Conservation (phyloP, 2,888 invertebrate genomes). For the Catocala sponsa region DNA sequence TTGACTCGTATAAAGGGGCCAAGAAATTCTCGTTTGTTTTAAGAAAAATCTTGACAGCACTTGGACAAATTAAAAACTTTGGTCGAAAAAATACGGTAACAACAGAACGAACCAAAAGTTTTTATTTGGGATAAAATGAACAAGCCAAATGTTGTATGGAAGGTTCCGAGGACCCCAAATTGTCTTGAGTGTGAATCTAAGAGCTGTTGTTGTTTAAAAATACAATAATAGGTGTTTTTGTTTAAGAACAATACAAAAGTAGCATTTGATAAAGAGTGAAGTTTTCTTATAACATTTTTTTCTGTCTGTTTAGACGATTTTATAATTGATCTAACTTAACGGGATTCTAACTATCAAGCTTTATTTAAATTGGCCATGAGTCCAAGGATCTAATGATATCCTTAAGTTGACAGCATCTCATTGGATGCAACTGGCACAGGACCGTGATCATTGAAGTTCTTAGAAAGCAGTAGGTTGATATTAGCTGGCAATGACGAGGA, state of each 20-base stretch:
- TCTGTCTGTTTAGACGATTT: not conserved
- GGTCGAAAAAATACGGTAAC: constrained; percentile 38
- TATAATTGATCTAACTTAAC: too few relatives aligned
- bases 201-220: constrained; percentile 20
- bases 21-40: constrained; percentile 49
- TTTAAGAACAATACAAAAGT: not conserved
- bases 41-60: constrained; percentile 53
- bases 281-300: too few relatives aligned
- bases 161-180: constrained; percentile 45
- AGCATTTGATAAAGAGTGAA: too few relatives aligned
- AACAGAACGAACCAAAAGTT: constrained; percentile 39
- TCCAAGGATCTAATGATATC: too few relatives aligned
- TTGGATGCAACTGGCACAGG: too few relatives aligned
- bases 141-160: constrained; percentile 49
- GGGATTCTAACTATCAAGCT: too few relatives aligned
- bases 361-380: too few relatives aligned
- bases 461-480: too few relatives aligned
- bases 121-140: constrained; percentile 42
- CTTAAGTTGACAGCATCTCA: too few relatives aligned
- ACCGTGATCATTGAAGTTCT: too few relatives aligned
- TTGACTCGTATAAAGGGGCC: constrained; percentile 43
- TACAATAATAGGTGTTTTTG: constrained; percentile 4
- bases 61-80: constrained; percentile 56
- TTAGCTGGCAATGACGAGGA: too few relatives aligned
- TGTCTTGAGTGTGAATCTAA: constrained; percentile 44